A percentile compares a stretch with the other conserved stretches of the same genome.
Evolutionary conservation across 2,113 vertebrate genomes (phyloP).

Genomic region (Planiliza haematocheilus): DNA sequence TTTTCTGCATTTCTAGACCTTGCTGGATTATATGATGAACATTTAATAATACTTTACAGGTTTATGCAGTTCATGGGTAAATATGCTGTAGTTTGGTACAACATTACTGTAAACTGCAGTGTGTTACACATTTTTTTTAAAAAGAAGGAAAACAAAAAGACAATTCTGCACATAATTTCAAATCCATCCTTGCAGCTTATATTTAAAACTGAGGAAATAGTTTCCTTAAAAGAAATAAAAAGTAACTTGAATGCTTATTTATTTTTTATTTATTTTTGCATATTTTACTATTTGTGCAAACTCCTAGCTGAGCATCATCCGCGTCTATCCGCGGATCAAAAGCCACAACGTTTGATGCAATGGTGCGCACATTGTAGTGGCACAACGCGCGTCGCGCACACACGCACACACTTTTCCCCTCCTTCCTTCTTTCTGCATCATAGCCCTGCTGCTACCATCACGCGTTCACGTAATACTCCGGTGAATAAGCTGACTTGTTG

Average conservation of each 20-base stretch:
- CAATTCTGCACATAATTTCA: neutral
- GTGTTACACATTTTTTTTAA: too few species aligned
- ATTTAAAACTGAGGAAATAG: too few species aligned
- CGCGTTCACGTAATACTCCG: constrained; percentile 70
- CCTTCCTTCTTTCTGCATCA: constrained; percentile 67
- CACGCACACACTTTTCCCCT: constrained; percentile 32
- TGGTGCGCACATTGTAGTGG: constrained; percentile 20
- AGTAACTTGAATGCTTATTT: too few species aligned
- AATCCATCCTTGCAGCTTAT: neutral
- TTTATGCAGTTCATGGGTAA: neutral
- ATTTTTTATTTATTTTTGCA: too few species aligned
- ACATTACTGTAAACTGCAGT: too few species aligned
- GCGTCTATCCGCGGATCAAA: neutral
- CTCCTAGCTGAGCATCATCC: too few species aligned
- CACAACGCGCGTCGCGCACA: constrained; percentile 12
- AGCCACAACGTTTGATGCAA: constrained; percentile 61
- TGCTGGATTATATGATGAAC: neutral
- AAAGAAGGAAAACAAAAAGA: neutral
- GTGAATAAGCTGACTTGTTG: constrained; percentile 72
- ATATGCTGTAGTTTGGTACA: neutral
- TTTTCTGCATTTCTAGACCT: neutral
- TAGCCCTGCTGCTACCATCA: constrained; percentile 56
- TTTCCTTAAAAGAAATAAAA: neutral
- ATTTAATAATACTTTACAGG: neutral
- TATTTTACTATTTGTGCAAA: too few species aligned